phyloP scores from a whole-genome alignment of 2,888 invertebrate species.

The Drosophila melanosoma region DNA sequence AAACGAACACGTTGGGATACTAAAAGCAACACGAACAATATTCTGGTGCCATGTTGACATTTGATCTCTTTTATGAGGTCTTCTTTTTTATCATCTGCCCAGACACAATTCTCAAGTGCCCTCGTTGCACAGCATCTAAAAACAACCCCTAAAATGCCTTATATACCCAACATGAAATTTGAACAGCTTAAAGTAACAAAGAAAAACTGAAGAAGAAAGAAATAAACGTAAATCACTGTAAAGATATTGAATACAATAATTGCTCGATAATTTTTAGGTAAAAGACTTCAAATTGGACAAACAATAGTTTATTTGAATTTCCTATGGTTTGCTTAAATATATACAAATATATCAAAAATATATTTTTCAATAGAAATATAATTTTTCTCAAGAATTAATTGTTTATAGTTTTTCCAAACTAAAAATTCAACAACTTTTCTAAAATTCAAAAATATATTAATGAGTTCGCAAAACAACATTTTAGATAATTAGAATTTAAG shows the following conservation, averaged over 20 bases:
- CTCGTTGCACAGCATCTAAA: conserved; percentile 6
- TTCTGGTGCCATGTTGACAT: conserved; percentile 68
- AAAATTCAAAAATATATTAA: background rate
- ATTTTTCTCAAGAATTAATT: background rate
- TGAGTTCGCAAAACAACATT: background rate
- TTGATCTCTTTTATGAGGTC: conserved; percentile 78
- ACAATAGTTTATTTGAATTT: background rate
- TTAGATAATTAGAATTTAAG: background rate
- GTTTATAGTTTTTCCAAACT: background rate
- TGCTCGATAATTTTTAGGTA: background rate
- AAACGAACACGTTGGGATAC: conserved; percentile 9
- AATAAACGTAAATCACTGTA: conserved; percentile 7
- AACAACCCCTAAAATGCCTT: conserved; percentile 40
- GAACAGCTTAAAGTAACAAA: conserved; percentile 23
- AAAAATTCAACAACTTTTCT: background rate
- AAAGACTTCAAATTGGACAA: background rate
- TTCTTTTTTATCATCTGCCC: conserved; percentile 47
- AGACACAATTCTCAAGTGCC: conserved; percentile 49
- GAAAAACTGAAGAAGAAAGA: background rate
- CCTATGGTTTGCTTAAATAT: background rate
- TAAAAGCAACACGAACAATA: conserved; percentile 32
- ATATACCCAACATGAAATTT: conserved; percentile 26
- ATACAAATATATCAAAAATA: background rate
- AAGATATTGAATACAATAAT: conserved; percentile 11
- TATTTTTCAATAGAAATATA: background rate